phyloP scores from a whole-genome alignment of 2,113 vertebrate genomes.

The Hydrolagus affinis region DNA sequence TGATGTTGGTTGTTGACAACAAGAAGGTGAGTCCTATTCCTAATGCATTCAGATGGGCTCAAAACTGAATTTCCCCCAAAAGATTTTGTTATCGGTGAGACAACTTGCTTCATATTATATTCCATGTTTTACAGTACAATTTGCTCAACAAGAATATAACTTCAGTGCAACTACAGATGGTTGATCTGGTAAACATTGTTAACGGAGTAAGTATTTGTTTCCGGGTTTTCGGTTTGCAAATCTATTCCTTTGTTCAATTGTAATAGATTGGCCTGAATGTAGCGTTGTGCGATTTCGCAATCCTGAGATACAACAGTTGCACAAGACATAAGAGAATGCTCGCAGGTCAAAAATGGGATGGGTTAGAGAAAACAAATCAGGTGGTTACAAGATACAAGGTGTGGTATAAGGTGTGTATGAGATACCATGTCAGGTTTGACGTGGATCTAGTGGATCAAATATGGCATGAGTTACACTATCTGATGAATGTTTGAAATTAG shows the following conservation, averaged over 20 bases:
- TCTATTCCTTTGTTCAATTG: not conserved
- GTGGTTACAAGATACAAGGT: too few relatives aligned
- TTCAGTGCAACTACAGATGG: slow-evolving; percentile 57
- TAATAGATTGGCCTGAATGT: not conserved
- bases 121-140: slow-evolving; percentile 54
- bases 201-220: slow-evolving; percentile 61
- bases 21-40: slow-evolving; percentile 57
- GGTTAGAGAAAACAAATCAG: not conserved
- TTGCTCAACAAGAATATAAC: slow-evolving; percentile 46
- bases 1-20: slow-evolving; percentile 71
- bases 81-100: not conserved
- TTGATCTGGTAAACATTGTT: slow-evolving; percentile 67
- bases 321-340: not conserved
- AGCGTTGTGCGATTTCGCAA: not conserved
- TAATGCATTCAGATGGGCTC: not conserved
- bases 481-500: not conserved
- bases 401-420: not conserved
- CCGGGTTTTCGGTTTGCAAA: too few relatives aligned
- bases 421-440: not conserved
- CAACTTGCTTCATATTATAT: not conserved
- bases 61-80: not conserved
- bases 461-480: not conserved
- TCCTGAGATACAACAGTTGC: not conserved
- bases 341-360: not conserved
- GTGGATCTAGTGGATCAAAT: not conserved